Percentiles rank a stretch among this genome's conserved stretches.
Conservation (phyloP, 2,888 invertebrate species). For the Lasioglossum vierecki region DNA sequence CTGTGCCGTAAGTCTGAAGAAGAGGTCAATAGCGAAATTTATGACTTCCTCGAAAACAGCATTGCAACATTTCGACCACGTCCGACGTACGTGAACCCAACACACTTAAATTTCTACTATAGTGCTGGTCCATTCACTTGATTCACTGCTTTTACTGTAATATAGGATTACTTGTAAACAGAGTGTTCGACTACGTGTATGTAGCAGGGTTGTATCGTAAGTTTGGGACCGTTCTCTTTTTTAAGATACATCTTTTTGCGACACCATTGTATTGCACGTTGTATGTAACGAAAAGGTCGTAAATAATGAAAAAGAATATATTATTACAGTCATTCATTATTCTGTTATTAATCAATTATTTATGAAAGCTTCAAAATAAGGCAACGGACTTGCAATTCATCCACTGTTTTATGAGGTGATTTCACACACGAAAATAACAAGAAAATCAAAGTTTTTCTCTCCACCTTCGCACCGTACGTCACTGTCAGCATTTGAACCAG, state of each 20-base stretch:
- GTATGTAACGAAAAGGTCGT: not conserved
- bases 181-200: not conserved
- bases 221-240: not conserved
- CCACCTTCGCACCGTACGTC: not conserved
- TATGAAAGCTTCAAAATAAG: not conserved
- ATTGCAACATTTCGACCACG: conserved; percentile 8
- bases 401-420: not conserved
- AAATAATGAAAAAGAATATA: not conserved
- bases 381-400: not conserved
- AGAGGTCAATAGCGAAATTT: conserved; percentile 2
- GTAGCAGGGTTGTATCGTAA: not conserved
- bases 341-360: not conserved
- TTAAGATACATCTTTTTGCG: not conserved
- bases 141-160: conserved; percentile 1
- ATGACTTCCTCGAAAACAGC: conserved; percentile 7
- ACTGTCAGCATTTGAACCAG: not conserved
- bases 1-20: not conserved
- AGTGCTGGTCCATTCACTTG: not conserved
- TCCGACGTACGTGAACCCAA: not conserved
- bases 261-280: not conserved
- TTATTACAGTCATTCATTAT: not conserved
- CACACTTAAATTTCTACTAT: not conserved
- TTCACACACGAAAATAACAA: not conserved
- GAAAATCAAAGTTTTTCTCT: not conserved
- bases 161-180: conserved; percentile 3